Conservation (phyloP, 2,113 vertebrate genomes). For the Lepus europaeus region DNA sequence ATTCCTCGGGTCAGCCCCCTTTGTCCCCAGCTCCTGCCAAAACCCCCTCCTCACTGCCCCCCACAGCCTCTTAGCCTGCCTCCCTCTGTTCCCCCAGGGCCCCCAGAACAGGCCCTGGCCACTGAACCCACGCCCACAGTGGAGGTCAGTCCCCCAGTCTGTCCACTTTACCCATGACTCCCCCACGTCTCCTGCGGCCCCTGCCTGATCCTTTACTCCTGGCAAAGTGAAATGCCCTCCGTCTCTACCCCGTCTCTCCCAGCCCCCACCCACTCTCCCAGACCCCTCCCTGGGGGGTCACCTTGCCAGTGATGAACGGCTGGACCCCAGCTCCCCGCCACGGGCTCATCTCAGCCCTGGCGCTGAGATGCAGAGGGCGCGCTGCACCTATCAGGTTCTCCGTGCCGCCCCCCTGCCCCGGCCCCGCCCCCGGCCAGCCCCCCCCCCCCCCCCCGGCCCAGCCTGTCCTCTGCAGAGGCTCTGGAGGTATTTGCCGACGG, state of each 20-base stretch:
- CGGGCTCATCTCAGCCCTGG: not conserved
- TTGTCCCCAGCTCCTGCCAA: not conserved
- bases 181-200: rapidly evolving
- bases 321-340: rapidly evolving
- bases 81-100: not conserved
- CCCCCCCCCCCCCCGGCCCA: too few species aligned
- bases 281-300: too few species aligned
- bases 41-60: too few species aligned
- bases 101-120: not conserved
- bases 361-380: not conserved
- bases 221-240: not conserved
- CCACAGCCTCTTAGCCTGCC: not conserved
- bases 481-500: constrained; percentile 51
- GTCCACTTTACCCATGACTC: too few species aligned
- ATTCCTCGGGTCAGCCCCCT: not conserved
- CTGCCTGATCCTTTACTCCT: not conserved
- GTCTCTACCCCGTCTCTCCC: not conserved
- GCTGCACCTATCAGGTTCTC: too few species aligned
- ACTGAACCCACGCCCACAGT: not conserved
- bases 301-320: not conserved
- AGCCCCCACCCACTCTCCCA: not conserved
- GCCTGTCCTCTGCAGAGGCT: not conserved
- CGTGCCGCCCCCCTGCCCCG: too few species aligned
- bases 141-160: too few species aligned
- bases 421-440: too few species aligned